Percentiles rank a stretch among this genome's conserved stretches.
Conservation (phyloP, 2,888 invertebrate genomes). For the Ischnus inquisitorius region DNA sequence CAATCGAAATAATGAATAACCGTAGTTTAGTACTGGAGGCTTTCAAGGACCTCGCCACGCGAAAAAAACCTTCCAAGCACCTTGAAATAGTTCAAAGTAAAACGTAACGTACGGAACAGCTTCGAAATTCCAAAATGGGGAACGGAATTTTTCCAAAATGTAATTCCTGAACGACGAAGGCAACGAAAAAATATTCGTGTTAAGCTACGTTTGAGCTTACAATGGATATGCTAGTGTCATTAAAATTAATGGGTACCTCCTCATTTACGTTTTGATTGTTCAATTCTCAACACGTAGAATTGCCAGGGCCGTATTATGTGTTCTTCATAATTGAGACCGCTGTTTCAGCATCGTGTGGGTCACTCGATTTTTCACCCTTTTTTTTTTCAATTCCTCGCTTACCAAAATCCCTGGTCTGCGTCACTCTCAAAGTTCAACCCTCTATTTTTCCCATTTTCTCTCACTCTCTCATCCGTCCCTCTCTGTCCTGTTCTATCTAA, state of each 20-base stretch:
- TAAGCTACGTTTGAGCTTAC: neutral
- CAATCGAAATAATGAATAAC: no score
- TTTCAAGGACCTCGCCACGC: no score
- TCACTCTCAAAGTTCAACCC: constrained; percentile 9
- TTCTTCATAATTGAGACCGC: neutral
- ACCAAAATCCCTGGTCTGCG: neutral
- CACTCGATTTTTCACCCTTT: neutral
- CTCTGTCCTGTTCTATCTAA: constrained; percentile 41
- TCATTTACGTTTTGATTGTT: neutral
- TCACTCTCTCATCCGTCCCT: constrained; percentile 14
- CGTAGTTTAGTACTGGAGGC: no score
- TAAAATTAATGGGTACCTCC: no score
- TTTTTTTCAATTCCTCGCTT: constrained; percentile 1
- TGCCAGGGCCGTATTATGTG: neutral
- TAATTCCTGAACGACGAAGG: no score
- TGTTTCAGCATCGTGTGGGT: neutral
- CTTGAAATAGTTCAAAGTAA: no score
- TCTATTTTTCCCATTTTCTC: constrained; percentile 24
- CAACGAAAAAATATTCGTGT: no score
- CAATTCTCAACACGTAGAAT: neutral
- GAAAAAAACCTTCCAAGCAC: no score
- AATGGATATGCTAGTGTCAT: neutral
- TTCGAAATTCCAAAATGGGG: no score
- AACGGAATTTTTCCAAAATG: no score
- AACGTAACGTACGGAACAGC: no score